Base-by-base conservation (phyloP, 1,140 invertebrate genomes). In the Brachystomella parvula region DNA sequence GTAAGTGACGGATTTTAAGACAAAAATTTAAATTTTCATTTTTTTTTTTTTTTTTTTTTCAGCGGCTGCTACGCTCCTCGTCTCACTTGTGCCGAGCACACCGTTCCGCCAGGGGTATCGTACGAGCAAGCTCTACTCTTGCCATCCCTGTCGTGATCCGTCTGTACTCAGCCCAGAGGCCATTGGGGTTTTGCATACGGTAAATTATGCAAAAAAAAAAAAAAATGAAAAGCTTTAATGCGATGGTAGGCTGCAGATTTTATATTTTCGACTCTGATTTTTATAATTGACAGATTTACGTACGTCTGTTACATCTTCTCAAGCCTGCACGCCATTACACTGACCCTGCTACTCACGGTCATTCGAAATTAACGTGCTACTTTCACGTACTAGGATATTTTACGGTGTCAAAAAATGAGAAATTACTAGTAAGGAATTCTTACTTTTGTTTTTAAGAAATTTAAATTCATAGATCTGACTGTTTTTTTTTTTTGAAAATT, bases 351-450 rank as follows among this genome's bases (percentile, higher is more conserved):
- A 84, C 86, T 12, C 91, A 95, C 76, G 90, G 92, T 53, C 90
- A 90, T 3, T 89, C 89, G 77, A 95, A 95, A 79, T 81, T 96
- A 60, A 92, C 90, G 30, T 89, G 90, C 56, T 95, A 94, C 78
- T 95, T 95, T 78, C 87, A 89, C 58, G 83, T 94, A 21, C 84
- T 95, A 79, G 89, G 89, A 44, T 94, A 92, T 76, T 95, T 91
- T 79, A 86, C 93, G 70, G 83, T 94, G 69, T 89, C 89, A 56
- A 87, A 87, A 74, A 87, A 86, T 65, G 93, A 96, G 79, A 96
- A 95, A 79, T 80, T 94, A 59, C 90, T 95, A 91, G 91, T 94
- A 79, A 81, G 82, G 66, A 65, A 75, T 61, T 64, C 61, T 35
- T 12, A 39, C 12, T 17, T 3, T 63, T 71, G 32, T n/a, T 32